These are phyloP conservation scores for Actinernus sp. DNA, from an alignment of 92 coral and sea anemone genomes.

Conservation along the genomic window DNA sequence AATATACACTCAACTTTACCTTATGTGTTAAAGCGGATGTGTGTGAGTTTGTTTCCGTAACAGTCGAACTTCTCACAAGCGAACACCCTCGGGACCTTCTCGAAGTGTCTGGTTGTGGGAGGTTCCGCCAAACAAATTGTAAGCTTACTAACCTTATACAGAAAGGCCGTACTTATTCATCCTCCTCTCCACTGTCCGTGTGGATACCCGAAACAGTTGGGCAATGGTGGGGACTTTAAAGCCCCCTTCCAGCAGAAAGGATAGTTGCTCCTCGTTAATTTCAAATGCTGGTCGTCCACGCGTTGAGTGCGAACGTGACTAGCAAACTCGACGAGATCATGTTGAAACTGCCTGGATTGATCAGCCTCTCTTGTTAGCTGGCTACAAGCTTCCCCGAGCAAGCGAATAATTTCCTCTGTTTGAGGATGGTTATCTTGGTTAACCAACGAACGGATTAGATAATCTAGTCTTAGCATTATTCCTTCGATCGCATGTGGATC, in stretches of 20 bases:
- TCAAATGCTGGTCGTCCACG: constrained; percentile 54
- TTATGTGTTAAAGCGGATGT: too few species aligned
- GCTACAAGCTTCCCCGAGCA: constrained; percentile 7
- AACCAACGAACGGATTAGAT: constrained; percentile 23
- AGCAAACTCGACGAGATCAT: constrained; percentile 10
- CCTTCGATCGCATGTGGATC: too few species aligned
- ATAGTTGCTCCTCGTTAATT: constrained; percentile 37
- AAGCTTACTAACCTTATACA: constrained; percentile 35
- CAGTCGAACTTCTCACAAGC: not conserved
- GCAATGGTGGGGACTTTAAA: constrained; percentile 36
- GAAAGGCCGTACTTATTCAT: constrained; percentile 42
- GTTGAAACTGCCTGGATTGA: not conserved
- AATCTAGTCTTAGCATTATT: constrained; percentile 23
- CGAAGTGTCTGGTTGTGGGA: too few species aligned
- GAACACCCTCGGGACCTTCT: not conserved
- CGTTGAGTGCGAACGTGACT: constrained; percentile 7
- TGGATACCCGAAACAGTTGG: constrained; percentile 26
- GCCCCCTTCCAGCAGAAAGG: constrained; percentile 42
- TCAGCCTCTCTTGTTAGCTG: not conserved
- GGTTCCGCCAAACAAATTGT: too few species aligned
- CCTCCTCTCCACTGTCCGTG: constrained; percentile 46
- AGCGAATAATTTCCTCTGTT: constrained; percentile 19
- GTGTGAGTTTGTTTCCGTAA: not conserved
- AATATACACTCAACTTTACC: too few species aligned
- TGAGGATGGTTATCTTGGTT: constrained; percentile 24